These are phyloP conservation scores for Saccostrea glomerata DNA, from an alignment of 1,140 invertebrate genomes.

Conservation along the genomic window DNA sequence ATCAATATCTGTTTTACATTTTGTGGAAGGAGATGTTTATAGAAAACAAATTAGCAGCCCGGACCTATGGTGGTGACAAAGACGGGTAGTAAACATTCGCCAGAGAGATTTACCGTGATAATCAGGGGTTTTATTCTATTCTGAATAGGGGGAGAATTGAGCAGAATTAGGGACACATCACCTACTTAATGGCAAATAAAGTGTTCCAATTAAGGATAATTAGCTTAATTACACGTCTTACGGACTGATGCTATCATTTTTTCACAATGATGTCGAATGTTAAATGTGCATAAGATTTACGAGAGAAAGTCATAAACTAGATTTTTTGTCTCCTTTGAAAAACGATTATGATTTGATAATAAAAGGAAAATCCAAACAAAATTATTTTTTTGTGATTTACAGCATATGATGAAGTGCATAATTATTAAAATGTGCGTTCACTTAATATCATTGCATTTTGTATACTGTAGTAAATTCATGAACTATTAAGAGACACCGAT, in stretches of 20 bases:
- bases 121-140: background rate
- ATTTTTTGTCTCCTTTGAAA: background rate
- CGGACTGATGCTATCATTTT: constrained; percentile 27
- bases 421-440: background rate
- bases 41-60: constrained; percentile 37
- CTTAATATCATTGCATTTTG: background rate
- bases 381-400: background rate
- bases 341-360: constrained; percentile 5
- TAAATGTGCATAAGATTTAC: constrained; percentile 9
- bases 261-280: constrained; percentile 3
- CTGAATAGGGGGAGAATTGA: constrained; percentile 25
- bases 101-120: constrained; percentile 12
- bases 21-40: constrained; percentile 34
- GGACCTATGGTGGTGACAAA: background rate
- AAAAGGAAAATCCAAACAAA: constrained; percentile 9
- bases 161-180: constrained; percentile 25
- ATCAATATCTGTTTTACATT: constrained; percentile 37
- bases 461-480: background rate
- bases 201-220: constrained; percentile 35
- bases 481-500: background rate
- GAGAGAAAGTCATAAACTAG: constrained; percentile 27
- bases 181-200: constrained; percentile 30
- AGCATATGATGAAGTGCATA: background rate
- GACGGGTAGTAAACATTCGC: constrained; percentile 11
- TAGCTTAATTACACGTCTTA: constrained; percentile 35